phyloP scores from a whole-genome alignment of 2,797 vertebrate species.

The Muscicapa striata region DNA sequence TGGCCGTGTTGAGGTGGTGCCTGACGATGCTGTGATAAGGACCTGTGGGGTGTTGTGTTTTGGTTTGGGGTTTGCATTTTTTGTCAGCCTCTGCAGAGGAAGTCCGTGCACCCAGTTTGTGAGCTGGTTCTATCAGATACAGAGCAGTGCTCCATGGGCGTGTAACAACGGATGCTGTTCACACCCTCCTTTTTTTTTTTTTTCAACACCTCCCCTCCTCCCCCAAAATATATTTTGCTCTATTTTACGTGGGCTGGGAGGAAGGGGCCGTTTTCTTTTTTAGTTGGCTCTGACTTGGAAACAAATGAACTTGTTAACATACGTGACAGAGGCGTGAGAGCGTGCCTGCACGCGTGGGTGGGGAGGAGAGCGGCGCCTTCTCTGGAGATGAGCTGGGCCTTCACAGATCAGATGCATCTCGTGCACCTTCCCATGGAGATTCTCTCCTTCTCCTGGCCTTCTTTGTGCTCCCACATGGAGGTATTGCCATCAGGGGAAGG shows the following conservation, averaged over 20 bases:
- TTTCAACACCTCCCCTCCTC: conserved; percentile 44
- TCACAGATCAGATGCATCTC: neutral
- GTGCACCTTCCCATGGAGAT: neutral
- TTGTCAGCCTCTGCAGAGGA: conserved; percentile 38
- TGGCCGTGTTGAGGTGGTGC: neutral
- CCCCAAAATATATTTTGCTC: conserved; percentile 45
- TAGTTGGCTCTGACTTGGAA: conserved; percentile 43
- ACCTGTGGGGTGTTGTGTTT: conserved; percentile 25
- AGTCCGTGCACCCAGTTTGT: conserved; percentile 22
- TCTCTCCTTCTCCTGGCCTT: neutral
- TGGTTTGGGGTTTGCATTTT: conserved; percentile 20
- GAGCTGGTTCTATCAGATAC: conserved; percentile 52
- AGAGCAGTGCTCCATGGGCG: conserved; percentile 41
- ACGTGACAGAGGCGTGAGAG: conserved; percentile 60
- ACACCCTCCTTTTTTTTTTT: conserved; percentile 54
- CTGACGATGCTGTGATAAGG: conserved; percentile 29
- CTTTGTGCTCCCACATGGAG: neutral
- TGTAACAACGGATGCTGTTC: conserved; percentile 68
- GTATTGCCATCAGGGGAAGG: neutral
- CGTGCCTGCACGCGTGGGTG: conserved; percentile 14
- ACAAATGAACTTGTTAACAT: conserved; percentile 45
- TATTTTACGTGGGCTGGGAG: conserved; percentile 22
- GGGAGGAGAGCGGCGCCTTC: neutral
- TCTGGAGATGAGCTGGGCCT: conserved; percentile 52
- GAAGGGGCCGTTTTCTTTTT: conserved; percentile 55